Evolutionary conservation across 2,797 vertebrate species (phyloP).

Genomic region (Anolis apletophallus): DNA sequence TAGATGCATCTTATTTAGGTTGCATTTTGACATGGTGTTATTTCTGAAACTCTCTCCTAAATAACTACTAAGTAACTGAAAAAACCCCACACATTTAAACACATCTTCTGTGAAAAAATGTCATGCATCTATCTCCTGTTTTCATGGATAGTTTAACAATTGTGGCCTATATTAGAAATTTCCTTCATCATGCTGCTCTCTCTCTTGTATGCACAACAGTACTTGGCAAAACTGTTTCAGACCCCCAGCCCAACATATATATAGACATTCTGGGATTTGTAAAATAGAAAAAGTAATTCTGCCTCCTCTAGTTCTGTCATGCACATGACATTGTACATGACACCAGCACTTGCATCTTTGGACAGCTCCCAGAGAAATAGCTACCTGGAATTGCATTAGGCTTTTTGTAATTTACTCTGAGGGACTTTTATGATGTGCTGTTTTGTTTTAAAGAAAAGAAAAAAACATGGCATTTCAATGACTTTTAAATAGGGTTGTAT

Average conservation of each 20-base stretch:
- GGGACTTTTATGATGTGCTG: too few species aligned
- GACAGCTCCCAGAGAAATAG: not conserved
- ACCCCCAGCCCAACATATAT: too few species aligned
- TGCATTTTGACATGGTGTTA: conserved; percentile 36
- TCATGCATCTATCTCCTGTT: not conserved
- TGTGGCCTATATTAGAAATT: not conserved
- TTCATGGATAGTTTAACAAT: not conserved
- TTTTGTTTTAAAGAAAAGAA: too few species aligned
- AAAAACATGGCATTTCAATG: too few species aligned
- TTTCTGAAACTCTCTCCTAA: conserved; percentile 5
- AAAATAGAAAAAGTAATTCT: too few species aligned
- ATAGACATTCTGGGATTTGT: too few species aligned
- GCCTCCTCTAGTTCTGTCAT: too few species aligned
- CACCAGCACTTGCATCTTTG: not conserved
- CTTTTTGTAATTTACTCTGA: too few species aligned
- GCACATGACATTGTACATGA: too few species aligned
- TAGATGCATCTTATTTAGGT: conserved; percentile 13
- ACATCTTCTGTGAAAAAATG: not conserved
- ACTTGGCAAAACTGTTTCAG: too few species aligned
- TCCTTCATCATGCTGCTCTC: not conserved
- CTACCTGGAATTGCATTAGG: not conserved
- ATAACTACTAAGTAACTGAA: conserved; percentile 27
- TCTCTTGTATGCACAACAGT: too few species aligned
- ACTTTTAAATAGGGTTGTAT: too few species aligned
- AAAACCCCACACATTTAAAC: not conserved